Conservation (phyloP, 1,140 invertebrate species). For the Vollenhovia emeryi region DNA sequence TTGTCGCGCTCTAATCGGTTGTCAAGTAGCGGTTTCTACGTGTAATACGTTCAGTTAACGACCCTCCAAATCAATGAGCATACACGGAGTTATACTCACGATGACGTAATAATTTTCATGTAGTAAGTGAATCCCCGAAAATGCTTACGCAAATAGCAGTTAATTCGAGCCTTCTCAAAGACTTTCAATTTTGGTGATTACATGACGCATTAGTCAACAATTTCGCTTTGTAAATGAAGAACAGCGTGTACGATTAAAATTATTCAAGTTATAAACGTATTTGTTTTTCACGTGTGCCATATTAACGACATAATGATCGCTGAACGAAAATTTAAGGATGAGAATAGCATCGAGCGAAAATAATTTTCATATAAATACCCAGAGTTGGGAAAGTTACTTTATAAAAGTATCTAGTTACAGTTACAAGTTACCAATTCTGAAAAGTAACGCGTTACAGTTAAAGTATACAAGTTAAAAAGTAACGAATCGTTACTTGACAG, state of each 20-base stretch:
- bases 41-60: slow-evolving; percentile 46
- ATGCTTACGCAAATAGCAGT: neutral
- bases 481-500: too few relatives aligned
- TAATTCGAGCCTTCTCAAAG: neutral
- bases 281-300: neutral
- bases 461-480: too few relatives aligned
- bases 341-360: neutral
- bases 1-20: slow-evolving; percentile 65
- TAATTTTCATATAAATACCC: neutral
- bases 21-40: slow-evolving; percentile 60
- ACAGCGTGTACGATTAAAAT: neutral
- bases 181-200: neutral
- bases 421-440: too few relatives aligned
- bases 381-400: too few relatives aligned
- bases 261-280: neutral
- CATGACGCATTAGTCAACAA: neutral
- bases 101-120: neutral
- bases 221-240: neutral
- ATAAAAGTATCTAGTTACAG: too few relatives aligned
- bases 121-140: neutral
- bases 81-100: neutral
- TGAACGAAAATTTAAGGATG: neutral
- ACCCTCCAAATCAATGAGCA: slow-evolving; percentile 58
- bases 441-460: too few relatives aligned
- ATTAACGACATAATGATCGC: neutral